A percentile compares a stretch with the other conserved stretches of the same genome.
Evolutionary conservation across 2,113 vertebrate species (phyloP).

Genomic region (Pachycephala philippinensis): DNA sequence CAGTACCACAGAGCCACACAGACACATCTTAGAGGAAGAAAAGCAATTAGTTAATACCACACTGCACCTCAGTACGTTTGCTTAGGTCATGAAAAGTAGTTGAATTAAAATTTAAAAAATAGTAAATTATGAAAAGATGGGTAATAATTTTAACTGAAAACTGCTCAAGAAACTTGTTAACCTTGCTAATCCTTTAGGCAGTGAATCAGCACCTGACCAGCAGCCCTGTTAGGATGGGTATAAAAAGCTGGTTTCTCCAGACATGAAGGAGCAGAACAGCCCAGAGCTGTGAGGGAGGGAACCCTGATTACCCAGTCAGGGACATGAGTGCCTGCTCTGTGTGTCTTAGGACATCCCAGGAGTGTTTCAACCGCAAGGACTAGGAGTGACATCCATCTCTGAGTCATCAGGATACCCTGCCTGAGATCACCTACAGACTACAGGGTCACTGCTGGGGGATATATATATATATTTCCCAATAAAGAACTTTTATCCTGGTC

Average conservation of each 20-base stretch:
- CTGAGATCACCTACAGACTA: background rate
- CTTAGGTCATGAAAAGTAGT: background rate
- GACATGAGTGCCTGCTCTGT: background rate
- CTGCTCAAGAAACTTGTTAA: background rate
- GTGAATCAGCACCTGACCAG: background rate
- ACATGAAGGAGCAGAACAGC: background rate
- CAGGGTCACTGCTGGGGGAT: background rate
- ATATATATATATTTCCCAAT: background rate
- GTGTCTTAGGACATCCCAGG: background rate
- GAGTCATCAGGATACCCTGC: background rate
- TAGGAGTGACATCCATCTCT: background rate
- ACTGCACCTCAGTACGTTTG: background rate
- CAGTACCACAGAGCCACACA: background rate
- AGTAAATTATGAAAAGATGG: background rate
- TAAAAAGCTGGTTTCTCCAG: background rate
- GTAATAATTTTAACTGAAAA: conserved; percentile 17
- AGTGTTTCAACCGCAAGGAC: rapidly evolving
- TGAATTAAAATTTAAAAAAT: background rate
- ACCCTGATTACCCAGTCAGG: background rate
- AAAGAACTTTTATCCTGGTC: background rate
- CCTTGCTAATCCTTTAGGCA: background rate
- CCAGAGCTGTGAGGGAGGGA: rapidly evolving
- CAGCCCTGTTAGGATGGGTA: background rate
- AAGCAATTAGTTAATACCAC: background rate
- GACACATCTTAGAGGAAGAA: background rate